Conservation (phyloP, 1,140 invertebrate species). For the Caerostris darwini region DNA sequence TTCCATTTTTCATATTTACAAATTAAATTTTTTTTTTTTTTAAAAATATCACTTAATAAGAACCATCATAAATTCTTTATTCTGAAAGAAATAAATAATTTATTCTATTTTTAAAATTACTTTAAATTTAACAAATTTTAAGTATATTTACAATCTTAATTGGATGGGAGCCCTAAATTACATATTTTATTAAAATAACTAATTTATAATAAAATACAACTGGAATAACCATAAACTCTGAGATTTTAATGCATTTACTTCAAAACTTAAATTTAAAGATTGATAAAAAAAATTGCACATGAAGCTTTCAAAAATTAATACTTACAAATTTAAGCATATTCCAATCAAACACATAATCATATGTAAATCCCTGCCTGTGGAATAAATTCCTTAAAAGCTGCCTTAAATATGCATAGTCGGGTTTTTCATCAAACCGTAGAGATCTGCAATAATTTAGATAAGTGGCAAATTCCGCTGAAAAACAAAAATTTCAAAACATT, state of each 20-base stretch:
- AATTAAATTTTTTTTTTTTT: no score
- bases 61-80: no score
- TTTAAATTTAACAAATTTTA: no score
- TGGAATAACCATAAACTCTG: neutral
- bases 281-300: neutral
- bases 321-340: conserved; percentile 84
- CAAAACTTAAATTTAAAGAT: neutral
- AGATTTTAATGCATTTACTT: neutral
- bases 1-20: no score
- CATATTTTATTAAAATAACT: no score
- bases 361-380: conserved; percentile 85
- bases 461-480: conserved; percentile 84
- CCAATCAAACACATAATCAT: conserved; percentile 87
- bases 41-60: no score
- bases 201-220: no score
- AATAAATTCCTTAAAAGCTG: conserved; percentile 85
- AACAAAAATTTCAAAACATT: conserved; percentile 27
- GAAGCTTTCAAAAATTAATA: neutral
- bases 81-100: no score
- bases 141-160: no score
- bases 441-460: conserved; percentile 86
- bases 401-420: conserved; percentile 85
- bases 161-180: no score
- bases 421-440: conserved; percentile 85
- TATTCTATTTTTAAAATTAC: no score